Evolutionary conservation across 2,113 vertebrate species (phyloP), one percentile per base, ranked within the genome.

Genomic region (Lampris megalopsis): DNA sequence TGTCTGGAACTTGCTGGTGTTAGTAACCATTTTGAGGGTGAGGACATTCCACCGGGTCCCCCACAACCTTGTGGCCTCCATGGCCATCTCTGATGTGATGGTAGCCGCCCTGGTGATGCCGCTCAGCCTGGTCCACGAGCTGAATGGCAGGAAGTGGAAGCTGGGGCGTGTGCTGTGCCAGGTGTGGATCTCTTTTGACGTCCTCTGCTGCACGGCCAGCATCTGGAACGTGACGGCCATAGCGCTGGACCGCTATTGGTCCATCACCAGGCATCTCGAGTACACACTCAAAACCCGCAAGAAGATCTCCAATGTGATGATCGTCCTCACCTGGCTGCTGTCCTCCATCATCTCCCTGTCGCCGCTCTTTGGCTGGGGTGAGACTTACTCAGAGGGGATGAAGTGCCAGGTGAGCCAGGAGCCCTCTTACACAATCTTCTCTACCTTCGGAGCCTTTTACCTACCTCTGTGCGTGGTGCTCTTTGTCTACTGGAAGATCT

Each of bases 401-500:
- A 93, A 95, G 68, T 99, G 98, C 84, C 97, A 99, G 75, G 97
- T 99, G 80, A 98, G 97, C 93, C 96, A 92, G 57, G 96, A 96
- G 74, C 98, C 96, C 0, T 97, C 95, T 50, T 99, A 99, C 87
- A 95, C 97, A 0, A 94, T 99, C 85, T 97, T 99, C 93, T 99
- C 97, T 85, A 99, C 97, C 24, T 96, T 97, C 59, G 97, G 97
- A 2, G 98, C 98, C 0, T 99, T 99, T 92, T 99, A 97, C 83
- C 83, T 99, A 73, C 98, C 97, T 0, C 97, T 98, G 7, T 96
- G 96, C 0, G 97, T 99, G 67, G 97, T 99, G 74, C 95, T 99
- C 0, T 99, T 99, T 50, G 98, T 98, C n/a, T 98, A 99, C 82
- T 99, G 97, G 96, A 97, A 96, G 93, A 97, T 99, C 91, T 99